These are phyloP conservation scores for Cephus rjabovi DNA, from an alignment of 2,888 invertebrate species.

Conservation along the genomic window DNA sequence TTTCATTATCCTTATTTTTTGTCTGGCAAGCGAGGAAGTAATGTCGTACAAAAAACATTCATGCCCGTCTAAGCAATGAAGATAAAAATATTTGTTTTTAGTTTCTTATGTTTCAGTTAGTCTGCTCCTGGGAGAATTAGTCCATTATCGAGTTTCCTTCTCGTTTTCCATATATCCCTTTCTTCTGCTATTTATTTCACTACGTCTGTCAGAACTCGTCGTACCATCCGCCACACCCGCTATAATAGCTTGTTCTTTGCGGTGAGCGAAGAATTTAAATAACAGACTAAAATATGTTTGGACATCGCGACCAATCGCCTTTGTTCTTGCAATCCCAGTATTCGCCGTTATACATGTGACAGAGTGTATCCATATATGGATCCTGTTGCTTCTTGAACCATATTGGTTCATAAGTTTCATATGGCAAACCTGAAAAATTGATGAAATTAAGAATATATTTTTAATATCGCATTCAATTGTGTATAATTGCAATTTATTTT, in stretches of 20 bases:
- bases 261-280: conserved; percentile 24
- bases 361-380: conserved; percentile 74
- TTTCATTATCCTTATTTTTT: neutral
- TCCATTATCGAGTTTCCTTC: neutral
- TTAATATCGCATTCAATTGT: conserved; percentile 31
- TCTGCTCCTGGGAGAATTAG: neutral
- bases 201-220: neutral
- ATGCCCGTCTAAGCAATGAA: neutral
- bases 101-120: neutral
- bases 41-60: neutral
- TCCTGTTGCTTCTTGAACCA: conserved; percentile 93
- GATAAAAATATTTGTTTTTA: neutral
- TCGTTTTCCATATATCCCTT: neutral
- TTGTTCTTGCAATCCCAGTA: conserved; percentile 95
- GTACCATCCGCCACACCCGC: neutral
- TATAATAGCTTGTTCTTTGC: neutral
- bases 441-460: neutral
- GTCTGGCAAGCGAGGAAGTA: neutral
- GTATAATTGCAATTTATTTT: conserved; percentile 5
- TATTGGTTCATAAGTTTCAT: conserved; percentile 80
- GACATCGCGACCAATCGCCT: conserved; percentile 91
- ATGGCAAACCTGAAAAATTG: conserved; percentile 71
- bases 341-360: conserved; percentile 86
- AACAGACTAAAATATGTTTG: conserved; percentile 82
- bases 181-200: neutral